phyloP scores from a whole-genome alignment of 2,888 invertebrate species.

The Trachelus tabidus region DNA sequence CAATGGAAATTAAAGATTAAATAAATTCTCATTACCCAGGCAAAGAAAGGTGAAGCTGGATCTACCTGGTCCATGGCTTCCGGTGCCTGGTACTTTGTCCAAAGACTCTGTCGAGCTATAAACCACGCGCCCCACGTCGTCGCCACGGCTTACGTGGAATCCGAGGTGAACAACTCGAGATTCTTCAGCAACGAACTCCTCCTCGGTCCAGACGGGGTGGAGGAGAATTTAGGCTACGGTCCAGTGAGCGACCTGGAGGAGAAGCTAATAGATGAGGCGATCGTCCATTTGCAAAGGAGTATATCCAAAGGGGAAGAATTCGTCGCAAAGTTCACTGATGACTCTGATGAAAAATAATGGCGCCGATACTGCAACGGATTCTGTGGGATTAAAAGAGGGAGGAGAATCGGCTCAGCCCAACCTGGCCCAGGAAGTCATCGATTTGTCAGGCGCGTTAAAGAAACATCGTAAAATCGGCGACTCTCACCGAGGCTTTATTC shows the following conservation, averaged over 20 bases:
- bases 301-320: background rate
- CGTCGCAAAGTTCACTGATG: background rate
- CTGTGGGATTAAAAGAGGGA: background rate
- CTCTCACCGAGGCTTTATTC: background rate
- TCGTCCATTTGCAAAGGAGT: conserved; percentile 4
- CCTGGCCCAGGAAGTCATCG: background rate
- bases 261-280: conserved; percentile 18
- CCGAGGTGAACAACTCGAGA: conserved; percentile 14
- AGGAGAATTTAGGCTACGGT: conserved; percentile 21
- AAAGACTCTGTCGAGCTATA: conserved; percentile 23
- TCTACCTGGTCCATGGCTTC: conserved; percentile 26
- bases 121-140: conserved; percentile 26
- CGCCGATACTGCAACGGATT: background rate
- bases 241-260: conserved; percentile 16
- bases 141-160: conserved; percentile 25
- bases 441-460: background rate
- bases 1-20: background rate
- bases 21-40: conserved; percentile 15
- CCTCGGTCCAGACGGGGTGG: conserved; percentile 17
- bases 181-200: conserved; percentile 25
- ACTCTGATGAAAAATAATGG: background rate
- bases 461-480: background rate
- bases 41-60: conserved; percentile 19
- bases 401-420: background rate
- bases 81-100: conserved; percentile 23